Percentiles rank a stretch among this genome's conserved stretches.
Conservation (phyloP, 2,797 vertebrate species). For the Crocidura indochinensis region DNA sequence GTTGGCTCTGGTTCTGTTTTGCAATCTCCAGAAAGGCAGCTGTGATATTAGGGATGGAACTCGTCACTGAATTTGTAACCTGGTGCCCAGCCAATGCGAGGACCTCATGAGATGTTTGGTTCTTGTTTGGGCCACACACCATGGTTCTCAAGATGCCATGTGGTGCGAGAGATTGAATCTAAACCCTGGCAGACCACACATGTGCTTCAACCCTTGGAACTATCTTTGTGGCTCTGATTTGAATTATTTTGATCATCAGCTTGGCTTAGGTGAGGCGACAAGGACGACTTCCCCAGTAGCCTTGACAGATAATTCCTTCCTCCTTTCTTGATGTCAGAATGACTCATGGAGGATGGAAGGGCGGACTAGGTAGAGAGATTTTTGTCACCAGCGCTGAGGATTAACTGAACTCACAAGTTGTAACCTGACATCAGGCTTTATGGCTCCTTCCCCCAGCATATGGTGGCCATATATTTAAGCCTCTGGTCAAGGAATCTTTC, state of each 20-base stretch:
- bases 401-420: slow-evolving; percentile 56
- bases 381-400: slow-evolving; percentile 57
- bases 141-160: no score
- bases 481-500: slow-evolving; percentile 58
- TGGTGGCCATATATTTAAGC: slow-evolving; percentile 61
- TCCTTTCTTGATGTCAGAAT: no score
- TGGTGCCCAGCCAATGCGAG: background rate
- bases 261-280: background rate
- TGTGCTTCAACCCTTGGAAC: no score
- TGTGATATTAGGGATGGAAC: background rate
- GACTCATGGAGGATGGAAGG: background rate
- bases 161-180: no score
- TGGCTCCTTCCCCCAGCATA: slow-evolving; percentile 34
- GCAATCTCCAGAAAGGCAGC: background rate
- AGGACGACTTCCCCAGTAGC: background rate
- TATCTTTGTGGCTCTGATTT: no score
- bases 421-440: slow-evolving; percentile 62
- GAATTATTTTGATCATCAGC: background rate
- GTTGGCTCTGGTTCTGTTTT: background rate
- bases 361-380: slow-evolving; percentile 8
- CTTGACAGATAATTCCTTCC: no score
- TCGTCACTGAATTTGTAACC: background rate
- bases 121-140: background rate
- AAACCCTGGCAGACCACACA: no score
- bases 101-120: background rate